Base-by-base conservation (phyloP, 2,797 vertebrate genomes). In the Mormyrops attenuatus region DNA sequence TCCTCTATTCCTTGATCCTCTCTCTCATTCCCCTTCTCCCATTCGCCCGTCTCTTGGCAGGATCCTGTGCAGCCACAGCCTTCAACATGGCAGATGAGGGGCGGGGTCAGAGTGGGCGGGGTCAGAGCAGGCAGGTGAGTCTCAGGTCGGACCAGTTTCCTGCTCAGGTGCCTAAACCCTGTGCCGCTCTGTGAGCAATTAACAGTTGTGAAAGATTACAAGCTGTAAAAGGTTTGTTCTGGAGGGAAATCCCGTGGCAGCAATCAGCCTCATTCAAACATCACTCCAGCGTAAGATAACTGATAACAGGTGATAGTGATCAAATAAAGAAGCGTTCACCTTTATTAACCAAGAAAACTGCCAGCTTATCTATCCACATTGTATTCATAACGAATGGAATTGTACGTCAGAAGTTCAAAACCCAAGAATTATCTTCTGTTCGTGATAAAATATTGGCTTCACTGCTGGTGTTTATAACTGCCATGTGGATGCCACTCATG, bases 31-130 rank as follows among this genome's bases (percentile, higher is more conserved):
- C 69, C 34, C 0, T 73, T 57, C 34, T 89, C 77, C 52, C 20
- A 63, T 17, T 57, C 13, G 26, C 13, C 97, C 95, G 93, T 96
- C 94, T 96, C 94, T 95, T 96, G 94, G 96, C 96, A 98, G 97
- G 95, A 94, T 95, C 95, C 94, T 93, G 92, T 95, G 95, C 97
- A 96, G 96, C 96, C 96, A 95, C 94, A 92, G 94, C 92, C 93
- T 94, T 93, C 92, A 95, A 95, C 90, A 94, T 95, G 93, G 95
- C 96, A 96, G 95, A 95, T 95, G 96, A 94, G 95, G 95, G 69
- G 69, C 4, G 69, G 69, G 30, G 66, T 5, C 66, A 38, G 66
- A 17, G 30, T 73, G 66, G 66, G 90, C 94, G 93, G 91, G 92
- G 47, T 22, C 87, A 91, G 95, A 97, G 47, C 95, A 96, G 96